Percentiles rank a stretch among this genome's conserved stretches.
Evolutionary conservation across 2,888 invertebrate genomes (phyloP).

Genomic region (Clostera curtula): DNA sequence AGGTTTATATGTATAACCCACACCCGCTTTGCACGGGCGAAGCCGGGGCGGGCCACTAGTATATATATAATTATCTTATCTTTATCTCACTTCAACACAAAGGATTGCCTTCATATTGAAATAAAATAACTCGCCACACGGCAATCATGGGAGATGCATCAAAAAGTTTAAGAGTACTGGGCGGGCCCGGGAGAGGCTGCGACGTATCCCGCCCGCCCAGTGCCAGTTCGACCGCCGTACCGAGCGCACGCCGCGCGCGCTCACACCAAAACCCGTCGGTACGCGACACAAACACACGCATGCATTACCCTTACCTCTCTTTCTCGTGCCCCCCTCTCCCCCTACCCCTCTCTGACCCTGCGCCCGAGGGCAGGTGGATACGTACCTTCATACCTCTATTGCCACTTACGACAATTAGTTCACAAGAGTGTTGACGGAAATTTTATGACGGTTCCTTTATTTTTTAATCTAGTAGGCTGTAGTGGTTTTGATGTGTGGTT

Average conservation of each 20-base stretch:
- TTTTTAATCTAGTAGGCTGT: no score
- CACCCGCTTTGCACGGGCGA: no score
- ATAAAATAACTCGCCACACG: no score
- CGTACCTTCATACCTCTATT: conserved; percentile 34
- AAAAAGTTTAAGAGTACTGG: conserved; percentile 39
- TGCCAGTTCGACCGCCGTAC: conserved; percentile 59
- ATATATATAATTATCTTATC: no score
- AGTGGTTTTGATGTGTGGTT: no score
- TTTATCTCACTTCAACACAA: no score
- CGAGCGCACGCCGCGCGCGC: conserved; percentile 68
- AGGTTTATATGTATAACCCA: no score
- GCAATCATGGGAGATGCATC: conserved; percentile 46
- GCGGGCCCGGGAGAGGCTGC: conserved; percentile 53
- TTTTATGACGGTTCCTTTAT: no score
- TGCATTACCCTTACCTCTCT: conserved; percentile 28
- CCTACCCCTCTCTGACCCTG: conserved; percentile 14
- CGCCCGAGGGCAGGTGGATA: conserved; percentile 42
- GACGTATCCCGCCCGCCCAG: conserved; percentile 51
- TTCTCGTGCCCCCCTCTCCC: conserved; percentile 9
- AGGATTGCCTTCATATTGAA: no score
- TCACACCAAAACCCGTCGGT: conserved; percentile 61
- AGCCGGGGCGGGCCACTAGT: no score
- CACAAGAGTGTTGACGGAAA: no score
- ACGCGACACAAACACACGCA: conserved; percentile 61
- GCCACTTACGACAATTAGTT: conserved; percentile 26